A percentile compares a stretch with the other conserved stretches of the same genome.
Evolutionary conservation across 2,888 invertebrate species (phyloP).

Genomic region (Cyclophora punctaria): DNA sequence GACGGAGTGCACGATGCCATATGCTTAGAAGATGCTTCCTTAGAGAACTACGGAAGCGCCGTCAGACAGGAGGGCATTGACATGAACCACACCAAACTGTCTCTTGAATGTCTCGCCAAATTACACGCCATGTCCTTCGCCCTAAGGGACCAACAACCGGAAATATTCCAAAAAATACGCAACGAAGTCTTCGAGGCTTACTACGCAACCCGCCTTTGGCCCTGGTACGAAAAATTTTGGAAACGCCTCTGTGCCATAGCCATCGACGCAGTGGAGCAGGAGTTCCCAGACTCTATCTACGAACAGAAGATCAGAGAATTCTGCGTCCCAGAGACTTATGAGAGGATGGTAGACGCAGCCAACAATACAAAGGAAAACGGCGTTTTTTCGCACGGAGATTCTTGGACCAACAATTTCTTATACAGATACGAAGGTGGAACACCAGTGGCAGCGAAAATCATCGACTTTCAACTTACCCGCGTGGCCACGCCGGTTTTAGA

Average conservation of each 20-base stretch:
- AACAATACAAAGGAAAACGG: conserved; percentile 51
- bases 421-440: conserved; percentile 39
- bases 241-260: conserved; percentile 67
- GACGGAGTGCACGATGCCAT: conserved; percentile 75
- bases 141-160: conserved; percentile 70
- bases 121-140: conserved; percentile 77
- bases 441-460: conserved; percentile 69
- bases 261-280: conserved; percentile 77
- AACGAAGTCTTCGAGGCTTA: conserved; percentile 71
- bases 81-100: conserved; percentile 61
- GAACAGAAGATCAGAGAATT: conserved; percentile 72
- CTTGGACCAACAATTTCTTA: conserved; percentile 85
- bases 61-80: conserved; percentile 68
- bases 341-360: conserved; percentile 60
- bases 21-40: conserved; percentile 70
- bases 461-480: conserved; percentile 81
- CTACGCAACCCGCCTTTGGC: conserved; percentile 66
- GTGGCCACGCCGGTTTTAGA: conserved; percentile 76
- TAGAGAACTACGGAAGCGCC: conserved; percentile 57
- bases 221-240: conserved; percentile 76
- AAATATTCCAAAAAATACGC: conserved; percentile 57
- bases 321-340: conserved; percentile 65
- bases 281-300: conserved; percentile 76
- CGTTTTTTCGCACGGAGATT: conserved; percentile 82
- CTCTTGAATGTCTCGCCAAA: conserved; percentile 70